Percentiles rank a stretch among this genome's conserved stretches.
These are phyloP conservation scores for Oligia strigilis DNA, from an alignment of 2,888 invertebrate genomes.

Conservation along the genomic window DNA sequence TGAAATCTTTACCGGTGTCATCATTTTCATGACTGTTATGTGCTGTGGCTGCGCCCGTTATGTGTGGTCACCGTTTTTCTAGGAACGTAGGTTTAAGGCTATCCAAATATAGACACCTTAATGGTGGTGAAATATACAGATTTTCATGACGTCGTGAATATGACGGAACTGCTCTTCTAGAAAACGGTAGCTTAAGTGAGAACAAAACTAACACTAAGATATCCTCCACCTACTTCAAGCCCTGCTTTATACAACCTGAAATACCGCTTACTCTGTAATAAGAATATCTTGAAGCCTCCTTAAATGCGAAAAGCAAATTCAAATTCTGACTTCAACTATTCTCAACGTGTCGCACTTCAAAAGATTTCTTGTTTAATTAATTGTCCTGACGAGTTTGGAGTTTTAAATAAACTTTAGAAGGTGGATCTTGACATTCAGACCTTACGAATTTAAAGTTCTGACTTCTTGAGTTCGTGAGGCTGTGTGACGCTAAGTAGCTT, in stretches of 20 bases:
- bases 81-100: not conserved
- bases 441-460: slow-evolving; percentile 48
- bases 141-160: not conserved
- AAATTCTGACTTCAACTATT: slow-evolving; percentile 52
- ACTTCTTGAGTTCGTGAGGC: slow-evolving; percentile 17
- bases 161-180: too few species aligned
- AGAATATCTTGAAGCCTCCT: slow-evolving; percentile 7
- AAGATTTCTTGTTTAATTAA: slow-evolving; percentile 59
- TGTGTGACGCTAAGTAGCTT: slow-evolving; percentile 48
- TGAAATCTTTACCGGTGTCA: too few species aligned
- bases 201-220: not conserved
- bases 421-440: slow-evolving; percentile 51
- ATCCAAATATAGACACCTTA: not conserved
- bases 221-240: too few species aligned
- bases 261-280: not conserved
- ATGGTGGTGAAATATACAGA: not conserved
- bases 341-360: slow-evolving; percentile 41
- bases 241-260: not conserved
- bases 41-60: too few species aligned
- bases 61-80: not conserved
- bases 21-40: too few species aligned
- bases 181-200: not conserved
- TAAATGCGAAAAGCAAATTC: slow-evolving; percentile 35
- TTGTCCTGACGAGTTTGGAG: slow-evolving; percentile 52
- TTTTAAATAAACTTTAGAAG: slow-evolving; percentile 54